Evolutionary conservation across 2,888 invertebrate genomes (phyloP).

Genomic region (Chirona hameri): DNA sequence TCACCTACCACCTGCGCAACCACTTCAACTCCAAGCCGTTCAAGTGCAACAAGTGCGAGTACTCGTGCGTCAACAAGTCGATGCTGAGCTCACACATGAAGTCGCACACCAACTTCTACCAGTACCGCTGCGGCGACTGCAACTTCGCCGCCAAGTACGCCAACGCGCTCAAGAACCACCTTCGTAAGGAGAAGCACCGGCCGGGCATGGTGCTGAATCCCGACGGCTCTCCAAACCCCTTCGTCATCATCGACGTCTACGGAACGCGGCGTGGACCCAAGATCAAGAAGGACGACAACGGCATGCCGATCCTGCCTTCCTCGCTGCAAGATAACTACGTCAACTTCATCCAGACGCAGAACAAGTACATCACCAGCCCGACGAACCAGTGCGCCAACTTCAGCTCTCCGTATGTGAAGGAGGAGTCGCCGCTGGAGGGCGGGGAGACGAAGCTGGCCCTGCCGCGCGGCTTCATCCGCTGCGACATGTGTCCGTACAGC

Average conservation of each 20-base stretch:
- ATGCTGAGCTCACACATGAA: slow-evolving; percentile 99
- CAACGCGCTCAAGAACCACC: slow-evolving; percentile 91
- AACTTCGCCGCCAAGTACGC: slow-evolving; percentile 97
- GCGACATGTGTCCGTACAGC: slow-evolving; percentile 46
- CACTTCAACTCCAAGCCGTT: slow-evolving; percentile 94
- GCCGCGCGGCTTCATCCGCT: slow-evolving; percentile 38
- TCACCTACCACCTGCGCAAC: slow-evolving; percentile 94
- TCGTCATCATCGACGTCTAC: slow-evolving; percentile 84
- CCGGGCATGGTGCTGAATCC: slow-evolving; percentile 86
- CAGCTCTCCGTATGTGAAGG: slow-evolving; percentile 14
- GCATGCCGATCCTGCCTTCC: slow-evolving; percentile 39
- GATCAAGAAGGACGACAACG: slow-evolving; percentile 44
- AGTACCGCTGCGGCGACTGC: slow-evolving; percentile 85
- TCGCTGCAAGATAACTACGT: slow-evolving; percentile 26
- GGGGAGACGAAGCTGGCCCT: neutral
- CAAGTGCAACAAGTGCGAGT: slow-evolving; percentile 82
- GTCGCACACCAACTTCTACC: slow-evolving; percentile 63
- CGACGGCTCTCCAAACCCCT: slow-evolving; percentile 82
- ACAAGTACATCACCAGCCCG: slow-evolving; percentile 22
- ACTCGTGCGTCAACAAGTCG: slow-evolving; percentile 94
- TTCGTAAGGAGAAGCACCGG: slow-evolving; percentile 84
- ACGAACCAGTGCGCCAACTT: slow-evolving; percentile 23
- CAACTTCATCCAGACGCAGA: slow-evolving; percentile 31
- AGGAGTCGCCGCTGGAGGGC: neutral
- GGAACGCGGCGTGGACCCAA: slow-evolving; percentile 85